phyloP scores from a whole-genome alignment of 1,140 invertebrate species.

The Augochlora pura region DNA sequence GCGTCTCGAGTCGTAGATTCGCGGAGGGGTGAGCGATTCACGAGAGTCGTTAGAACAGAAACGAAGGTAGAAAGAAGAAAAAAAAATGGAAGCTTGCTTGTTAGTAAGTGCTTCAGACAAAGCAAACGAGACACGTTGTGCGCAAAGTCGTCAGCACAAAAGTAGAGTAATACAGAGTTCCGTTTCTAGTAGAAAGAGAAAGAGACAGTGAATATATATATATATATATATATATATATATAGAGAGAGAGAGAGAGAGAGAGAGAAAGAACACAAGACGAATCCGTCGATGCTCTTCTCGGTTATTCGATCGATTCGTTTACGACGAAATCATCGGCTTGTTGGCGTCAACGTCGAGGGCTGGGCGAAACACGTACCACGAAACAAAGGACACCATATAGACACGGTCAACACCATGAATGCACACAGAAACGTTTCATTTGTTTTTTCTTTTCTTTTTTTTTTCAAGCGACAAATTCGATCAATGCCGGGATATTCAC shows the following conservation, averaged over 20 bases:
- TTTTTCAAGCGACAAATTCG: constrained; percentile 10
- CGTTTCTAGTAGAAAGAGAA: background rate
- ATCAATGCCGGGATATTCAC: background rate
- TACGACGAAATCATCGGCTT: background rate
- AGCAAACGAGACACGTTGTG: background rate
- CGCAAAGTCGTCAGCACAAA: background rate
- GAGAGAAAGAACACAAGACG: too few relatives aligned
- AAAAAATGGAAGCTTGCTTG: constrained; percentile 9
- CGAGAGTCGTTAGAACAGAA: background rate
- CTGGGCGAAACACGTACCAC: constrained; percentile 14
- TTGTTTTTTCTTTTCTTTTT: too few relatives aligned
- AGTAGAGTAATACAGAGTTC: background rate
- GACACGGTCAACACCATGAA: constrained; percentile 17
- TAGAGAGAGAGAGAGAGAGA: too few relatives aligned
- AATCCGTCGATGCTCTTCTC: too few relatives aligned
- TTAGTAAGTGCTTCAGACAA: background rate
- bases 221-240: too few relatives aligned
- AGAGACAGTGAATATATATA: too few relatives aligned
- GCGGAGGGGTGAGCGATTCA: too few relatives aligned
- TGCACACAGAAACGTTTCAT: constrained; percentile 32
- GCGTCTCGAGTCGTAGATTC: background rate
- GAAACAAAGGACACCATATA: constrained; percentile 19
- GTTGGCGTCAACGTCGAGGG: constrained; percentile 39
- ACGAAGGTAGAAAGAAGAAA: constrained; percentile 1
- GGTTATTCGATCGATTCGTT: too few relatives aligned